phyloP scores from a whole-genome alignment of 2,113 vertebrate genomes.

The Haplotaxodon microlepis region DNA sequence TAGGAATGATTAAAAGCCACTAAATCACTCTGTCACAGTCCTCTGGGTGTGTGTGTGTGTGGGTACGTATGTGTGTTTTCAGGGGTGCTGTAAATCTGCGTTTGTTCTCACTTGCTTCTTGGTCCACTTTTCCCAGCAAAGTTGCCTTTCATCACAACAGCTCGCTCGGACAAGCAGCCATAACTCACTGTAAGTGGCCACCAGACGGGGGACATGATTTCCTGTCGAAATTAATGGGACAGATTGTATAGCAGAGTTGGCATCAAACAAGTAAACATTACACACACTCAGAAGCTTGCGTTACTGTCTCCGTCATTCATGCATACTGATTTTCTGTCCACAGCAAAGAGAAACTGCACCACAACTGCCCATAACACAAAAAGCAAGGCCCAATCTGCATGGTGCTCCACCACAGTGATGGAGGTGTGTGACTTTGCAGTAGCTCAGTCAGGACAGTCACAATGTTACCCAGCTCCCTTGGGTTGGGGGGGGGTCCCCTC shows the following conservation, averaged over 20 bases:
- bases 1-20: conserved; percentile 48
- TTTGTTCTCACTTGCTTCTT: neutral
- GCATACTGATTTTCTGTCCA: neutral
- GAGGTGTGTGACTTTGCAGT: conserved; percentile 58
- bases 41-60: neutral
- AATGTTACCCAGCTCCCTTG: conserved; percentile 38
- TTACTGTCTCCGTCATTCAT: conserved; percentile 1
- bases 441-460: conserved; percentile 11
- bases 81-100: neutral
- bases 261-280: conserved; percentile 14
- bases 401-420: neutral
- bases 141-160: conserved; percentile 14
- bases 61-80: neutral
- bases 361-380: neutral
- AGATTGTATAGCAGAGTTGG: conserved; percentile 22
- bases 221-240: conserved; percentile 36
- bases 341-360: neutral
- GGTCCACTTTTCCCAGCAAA: neutral
- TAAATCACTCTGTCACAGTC: conserved; percentile 38
- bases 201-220: conserved; percentile 42
- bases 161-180: neutral
- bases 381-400: neutral
- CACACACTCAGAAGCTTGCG: neutral
- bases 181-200: conserved; percentile 31
- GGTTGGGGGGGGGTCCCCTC: neutral